A percentile compares a stretch with the other conserved stretches of the same genome.
These are phyloP conservation scores for Nycteola revayana DNA, from an alignment of 2,888 invertebrate genomes.

Conservation along the genomic window DNA sequence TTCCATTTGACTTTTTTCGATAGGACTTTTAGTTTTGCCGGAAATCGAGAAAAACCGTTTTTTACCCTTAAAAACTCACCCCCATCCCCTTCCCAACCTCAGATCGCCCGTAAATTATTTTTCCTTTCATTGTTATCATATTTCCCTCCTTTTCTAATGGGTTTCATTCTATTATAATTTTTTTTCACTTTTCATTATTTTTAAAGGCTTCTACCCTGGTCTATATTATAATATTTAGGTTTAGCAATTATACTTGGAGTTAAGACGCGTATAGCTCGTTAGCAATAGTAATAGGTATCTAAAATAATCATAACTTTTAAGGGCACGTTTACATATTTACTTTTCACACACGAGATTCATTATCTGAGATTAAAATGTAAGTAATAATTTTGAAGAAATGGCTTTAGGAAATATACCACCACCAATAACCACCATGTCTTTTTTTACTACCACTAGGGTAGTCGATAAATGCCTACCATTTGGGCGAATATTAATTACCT, in stretches of 20 bases:
- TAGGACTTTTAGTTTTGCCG: too few species aligned
- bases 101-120: too few species aligned
- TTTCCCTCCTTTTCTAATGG: too few species aligned
- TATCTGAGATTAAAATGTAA: constrained; percentile 35
- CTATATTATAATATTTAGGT: too few species aligned
- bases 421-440: constrained; percentile 28
- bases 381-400: constrained; percentile 27
- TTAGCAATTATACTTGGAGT: constrained; percentile 6
- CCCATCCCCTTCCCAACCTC: too few species aligned
- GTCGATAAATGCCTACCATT: constrained; percentile 21
- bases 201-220: too few species aligned
- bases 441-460: constrained; percentile 16
- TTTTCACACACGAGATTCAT: constrained; percentile 47
- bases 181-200: too few species aligned
- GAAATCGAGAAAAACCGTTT: too few species aligned
- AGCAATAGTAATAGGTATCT: constrained; percentile 20
- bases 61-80: too few species aligned
- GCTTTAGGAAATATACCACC: constrained; percentile 24
- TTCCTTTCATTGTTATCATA: too few species aligned
- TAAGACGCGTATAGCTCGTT: constrained; percentile 12
- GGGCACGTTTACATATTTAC: constrained; percentile 35
- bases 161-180: too few species aligned
- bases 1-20: too few species aligned
- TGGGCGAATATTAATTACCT: constrained; percentile 21
- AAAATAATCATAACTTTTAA: constrained; percentile 36